These are phyloP conservation scores for Petrophora chlorosata DNA, from an alignment of 2,888 invertebrate species.

Conservation along the genomic window DNA sequence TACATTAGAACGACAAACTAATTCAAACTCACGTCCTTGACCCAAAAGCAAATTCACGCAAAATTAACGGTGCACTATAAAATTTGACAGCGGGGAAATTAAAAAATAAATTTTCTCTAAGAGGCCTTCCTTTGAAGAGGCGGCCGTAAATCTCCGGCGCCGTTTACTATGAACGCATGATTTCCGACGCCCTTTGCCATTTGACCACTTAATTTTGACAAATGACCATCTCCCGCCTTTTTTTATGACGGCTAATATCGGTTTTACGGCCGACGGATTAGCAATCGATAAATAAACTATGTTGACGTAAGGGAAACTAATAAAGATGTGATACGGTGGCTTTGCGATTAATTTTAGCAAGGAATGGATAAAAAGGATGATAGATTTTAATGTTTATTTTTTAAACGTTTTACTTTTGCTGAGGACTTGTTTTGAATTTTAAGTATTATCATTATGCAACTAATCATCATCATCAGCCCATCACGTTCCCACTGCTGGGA, in stretches of 20 bases:
- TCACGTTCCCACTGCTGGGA: too few relatives aligned
- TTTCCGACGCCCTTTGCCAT: conserved; percentile 33
- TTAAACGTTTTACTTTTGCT: too few relatives aligned
- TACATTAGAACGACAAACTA: background rate
- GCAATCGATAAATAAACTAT: conserved; percentile 43
- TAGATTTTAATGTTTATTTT: too few relatives aligned
- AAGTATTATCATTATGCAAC: too few relatives aligned
- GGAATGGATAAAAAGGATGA: too few relatives aligned
- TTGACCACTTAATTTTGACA: conserved; percentile 51
- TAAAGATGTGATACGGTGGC: conserved; percentile 6
- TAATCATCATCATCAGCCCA: too few relatives aligned
- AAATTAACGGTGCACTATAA: conserved; percentile 41
- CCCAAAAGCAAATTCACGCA: conserved; percentile 35
- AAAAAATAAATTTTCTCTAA: conserved; percentile 44
- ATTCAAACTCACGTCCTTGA: conserved; percentile 30
- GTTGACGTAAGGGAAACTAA: conserved; percentile 12
- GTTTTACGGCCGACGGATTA: conserved; percentile 40
- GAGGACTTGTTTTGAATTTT: too few relatives aligned
- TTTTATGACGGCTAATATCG: conserved; percentile 34
- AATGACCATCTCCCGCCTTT: conserved; percentile 39
- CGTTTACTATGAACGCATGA: conserved; percentile 39
- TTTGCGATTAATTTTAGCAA: conserved; percentile 7
- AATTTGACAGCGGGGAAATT: conserved; percentile 41
- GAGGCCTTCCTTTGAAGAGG: conserved; percentile 48
- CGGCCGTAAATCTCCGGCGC: conserved; percentile 43